These are phyloP conservation scores for human (Homo sapiens) DNA, from an alignment of 2,113 vertebrate species.

Conservation along the genomic window GRCh38 chr18:35821001-35821500, in stretches of 20 bases:
- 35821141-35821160: neutral
- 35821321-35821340: neutral
- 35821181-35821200: neutral
- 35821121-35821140: neutral
- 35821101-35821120: neutral
- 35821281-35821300: neutral
- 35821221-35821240: neutral
- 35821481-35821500: neutral
- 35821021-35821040: neutral
- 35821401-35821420: neutral
- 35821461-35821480: neutral
- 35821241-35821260: neutral
- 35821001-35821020: neutral
- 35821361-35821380: neutral
- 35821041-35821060: neutral
- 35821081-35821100: neutral
- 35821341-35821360: neutral
- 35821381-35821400: neutral
- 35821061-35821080: neutral
- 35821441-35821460: neutral
- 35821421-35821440: neutral
- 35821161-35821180: neutral
- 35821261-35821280: neutral
- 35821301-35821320: neutral
- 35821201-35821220: neutral